phyloP scores from a whole-genome alignment of 2,797 vertebrate species.

The Xerus rutilus region DNA sequence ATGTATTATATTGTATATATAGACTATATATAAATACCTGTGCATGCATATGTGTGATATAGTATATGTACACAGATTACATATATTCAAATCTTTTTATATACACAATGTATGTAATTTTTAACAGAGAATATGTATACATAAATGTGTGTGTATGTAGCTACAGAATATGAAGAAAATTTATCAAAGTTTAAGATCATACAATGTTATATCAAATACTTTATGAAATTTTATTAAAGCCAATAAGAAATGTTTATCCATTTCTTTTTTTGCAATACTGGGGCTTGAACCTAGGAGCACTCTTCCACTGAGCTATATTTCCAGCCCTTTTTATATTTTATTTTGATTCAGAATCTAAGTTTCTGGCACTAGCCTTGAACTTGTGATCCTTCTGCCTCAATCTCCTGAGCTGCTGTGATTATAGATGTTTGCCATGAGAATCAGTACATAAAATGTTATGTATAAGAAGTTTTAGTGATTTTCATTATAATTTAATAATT shows the following conservation, averaged over 20 bases:
- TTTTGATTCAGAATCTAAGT: too few species aligned
- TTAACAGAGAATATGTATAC: background rate
- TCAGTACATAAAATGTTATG: background rate
- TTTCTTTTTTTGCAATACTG: background rate
- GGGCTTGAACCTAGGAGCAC: too few species aligned
- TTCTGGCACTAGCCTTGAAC: too few species aligned
- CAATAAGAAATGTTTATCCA: background rate
- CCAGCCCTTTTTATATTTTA: too few species aligned
- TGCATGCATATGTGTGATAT: background rate
- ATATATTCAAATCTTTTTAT: background rate
- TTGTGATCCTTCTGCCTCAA: too few species aligned
- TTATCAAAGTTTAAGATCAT: background rate
- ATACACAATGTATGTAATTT: background rate
- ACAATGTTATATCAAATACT: background rate
- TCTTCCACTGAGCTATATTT: too few species aligned
- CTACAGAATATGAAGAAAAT: background rate
- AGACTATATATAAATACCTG: background rate
- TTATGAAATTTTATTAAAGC: conserved; percentile 3
- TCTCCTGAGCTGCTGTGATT: too few species aligned
- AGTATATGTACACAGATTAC: background rate
- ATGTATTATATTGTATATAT: background rate
- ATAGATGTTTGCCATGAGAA: background rate
- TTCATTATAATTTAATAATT: background rate
- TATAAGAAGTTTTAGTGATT: background rate
- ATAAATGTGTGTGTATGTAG: background rate